Percentiles rank a stretch among this genome's conserved stretches.
phyloP scores from a whole-genome alignment of 2,797 vertebrate genomes.

The Enteromius unitaeniatus region DNA sequence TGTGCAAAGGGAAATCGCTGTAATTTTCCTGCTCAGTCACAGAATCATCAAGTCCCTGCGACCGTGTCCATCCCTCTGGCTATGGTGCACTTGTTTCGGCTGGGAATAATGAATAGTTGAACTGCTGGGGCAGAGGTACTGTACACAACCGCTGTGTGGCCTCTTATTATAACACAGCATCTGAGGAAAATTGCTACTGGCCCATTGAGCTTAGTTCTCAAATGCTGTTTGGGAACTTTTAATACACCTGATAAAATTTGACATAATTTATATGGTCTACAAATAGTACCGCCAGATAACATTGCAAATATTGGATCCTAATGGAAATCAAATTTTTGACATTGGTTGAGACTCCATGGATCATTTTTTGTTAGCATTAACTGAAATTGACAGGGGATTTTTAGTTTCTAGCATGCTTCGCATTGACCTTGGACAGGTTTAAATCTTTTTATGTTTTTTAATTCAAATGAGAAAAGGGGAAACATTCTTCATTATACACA shows the following conservation, averaged over 20 bases:
- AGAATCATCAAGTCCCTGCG: conserved; percentile 35
- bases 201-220: conserved; percentile 59
- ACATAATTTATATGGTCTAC: conserved; percentile 9
- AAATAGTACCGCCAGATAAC: conserved; percentile 9
- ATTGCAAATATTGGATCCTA: background rate
- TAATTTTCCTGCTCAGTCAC: conserved; percentile 53
- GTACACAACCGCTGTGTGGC: conserved; percentile 4
- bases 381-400: background rate
- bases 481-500: background rate
- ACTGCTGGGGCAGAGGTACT: conserved; percentile 14
- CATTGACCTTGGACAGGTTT: background rate
- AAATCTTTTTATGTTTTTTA: background rate
- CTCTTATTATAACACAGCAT: conserved; percentile 25
- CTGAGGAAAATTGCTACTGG: conserved; percentile 54
- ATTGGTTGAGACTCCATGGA: background rate
- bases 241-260: conserved; percentile 28
- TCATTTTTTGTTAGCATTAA: background rate
- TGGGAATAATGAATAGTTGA: conserved; percentile 30
- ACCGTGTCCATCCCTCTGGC: conserved; percentile 23
- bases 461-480: background rate
- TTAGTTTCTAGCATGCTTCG: background rate
- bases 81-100: conserved; percentile 17
- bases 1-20: conserved; percentile 42
- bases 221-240: conserved; percentile 46
- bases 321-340: background rate